phyloP scores from a whole-genome alignment of 1,140 invertebrate species.

The Brachystomella parvula region DNA sequence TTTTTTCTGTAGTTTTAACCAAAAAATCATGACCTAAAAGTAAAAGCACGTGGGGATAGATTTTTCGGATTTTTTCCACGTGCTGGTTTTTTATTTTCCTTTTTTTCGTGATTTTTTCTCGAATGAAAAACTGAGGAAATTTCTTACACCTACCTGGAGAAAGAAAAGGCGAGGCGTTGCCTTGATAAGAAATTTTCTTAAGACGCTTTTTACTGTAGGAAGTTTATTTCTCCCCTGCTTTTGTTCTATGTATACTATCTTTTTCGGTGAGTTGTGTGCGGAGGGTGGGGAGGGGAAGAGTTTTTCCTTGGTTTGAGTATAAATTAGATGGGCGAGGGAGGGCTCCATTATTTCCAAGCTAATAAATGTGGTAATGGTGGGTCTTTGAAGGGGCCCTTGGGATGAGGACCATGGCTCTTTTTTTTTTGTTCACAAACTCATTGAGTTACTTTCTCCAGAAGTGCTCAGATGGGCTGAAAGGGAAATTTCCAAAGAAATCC shows the following conservation, averaged over 20 bases:
- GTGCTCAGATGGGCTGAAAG: constrained; percentile 1
- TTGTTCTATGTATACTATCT: not conserved
- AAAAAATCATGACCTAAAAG: no score
- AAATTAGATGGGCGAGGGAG: not conserved
- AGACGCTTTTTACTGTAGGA: not conserved
- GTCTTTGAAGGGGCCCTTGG: constrained; percentile 25
- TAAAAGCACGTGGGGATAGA: no score
- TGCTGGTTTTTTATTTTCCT: not conserved
- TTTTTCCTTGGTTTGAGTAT: not conserved
- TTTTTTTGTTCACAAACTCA: constrained; percentile 3
- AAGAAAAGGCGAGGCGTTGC: no score
- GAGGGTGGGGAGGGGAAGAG: not conserved
- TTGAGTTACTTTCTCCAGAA: not conserved
- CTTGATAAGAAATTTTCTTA: no score
- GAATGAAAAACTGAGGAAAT: not conserved
- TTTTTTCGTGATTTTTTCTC: not conserved
- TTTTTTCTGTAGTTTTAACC: no score
- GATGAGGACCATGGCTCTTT: constrained; percentile 13
- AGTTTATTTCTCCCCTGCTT: not conserved
- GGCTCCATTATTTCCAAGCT: constrained; percentile 7
- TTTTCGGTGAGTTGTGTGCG: not conserved
- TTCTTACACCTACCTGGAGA: no score
- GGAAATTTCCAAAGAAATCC: constrained; percentile 6
- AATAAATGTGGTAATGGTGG: constrained; percentile 28
- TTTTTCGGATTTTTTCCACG: no score